Evolutionary conservation across 2,888 invertebrate species (phyloP).

Genomic region (Caradrina kadenii): DNA sequence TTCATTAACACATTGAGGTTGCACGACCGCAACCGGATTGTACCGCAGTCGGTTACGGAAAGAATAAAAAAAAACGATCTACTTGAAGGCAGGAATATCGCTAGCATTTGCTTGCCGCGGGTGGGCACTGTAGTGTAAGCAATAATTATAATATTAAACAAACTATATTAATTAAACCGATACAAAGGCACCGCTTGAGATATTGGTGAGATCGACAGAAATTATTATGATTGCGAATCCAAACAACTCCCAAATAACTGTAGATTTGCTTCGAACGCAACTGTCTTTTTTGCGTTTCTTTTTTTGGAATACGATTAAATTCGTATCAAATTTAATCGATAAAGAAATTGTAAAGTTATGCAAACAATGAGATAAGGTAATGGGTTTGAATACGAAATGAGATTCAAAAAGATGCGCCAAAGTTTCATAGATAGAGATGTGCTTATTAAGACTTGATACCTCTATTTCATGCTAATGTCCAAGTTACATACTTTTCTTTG

Average conservation of each 20-base stretch:
- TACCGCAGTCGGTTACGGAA: constrained; percentile 62
- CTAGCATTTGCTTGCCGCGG: constrained; percentile 69
- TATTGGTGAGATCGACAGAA: constrained; percentile 28
- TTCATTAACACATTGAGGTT: constrained; percentile 74
- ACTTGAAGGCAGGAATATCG: constrained; percentile 33
- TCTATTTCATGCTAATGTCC: constrained; percentile 2
- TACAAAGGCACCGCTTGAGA: constrained; percentile 52
- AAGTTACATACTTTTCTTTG: constrained; percentile 19
- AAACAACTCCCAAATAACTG: constrained; percentile 24
- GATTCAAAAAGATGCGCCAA: constrained; percentile 19
- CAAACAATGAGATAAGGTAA: constrained; percentile 16
- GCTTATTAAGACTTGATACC: not conserved
- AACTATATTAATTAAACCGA: constrained; percentile 57
- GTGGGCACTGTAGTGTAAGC: constrained; percentile 59
- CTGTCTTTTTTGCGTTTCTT: not conserved
- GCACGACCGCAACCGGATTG: constrained; percentile 70
- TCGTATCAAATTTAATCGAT: not conserved
- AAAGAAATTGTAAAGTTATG: constrained; percentile 6
- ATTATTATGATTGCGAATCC: constrained; percentile 31
- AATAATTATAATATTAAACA: constrained; percentile 70
- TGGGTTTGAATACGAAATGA: constrained; percentile 14
- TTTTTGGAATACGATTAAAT: not conserved
- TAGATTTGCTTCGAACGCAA: constrained; percentile 4
- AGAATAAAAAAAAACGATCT: constrained; percentile 54
- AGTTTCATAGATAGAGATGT: constrained; percentile 1